Percentiles rank a stretch among this genome's conserved stretches.
Evolutionary conservation across 2,113 vertebrate species (phyloP).

Genomic region (Theristicus caerulescens): DNA sequence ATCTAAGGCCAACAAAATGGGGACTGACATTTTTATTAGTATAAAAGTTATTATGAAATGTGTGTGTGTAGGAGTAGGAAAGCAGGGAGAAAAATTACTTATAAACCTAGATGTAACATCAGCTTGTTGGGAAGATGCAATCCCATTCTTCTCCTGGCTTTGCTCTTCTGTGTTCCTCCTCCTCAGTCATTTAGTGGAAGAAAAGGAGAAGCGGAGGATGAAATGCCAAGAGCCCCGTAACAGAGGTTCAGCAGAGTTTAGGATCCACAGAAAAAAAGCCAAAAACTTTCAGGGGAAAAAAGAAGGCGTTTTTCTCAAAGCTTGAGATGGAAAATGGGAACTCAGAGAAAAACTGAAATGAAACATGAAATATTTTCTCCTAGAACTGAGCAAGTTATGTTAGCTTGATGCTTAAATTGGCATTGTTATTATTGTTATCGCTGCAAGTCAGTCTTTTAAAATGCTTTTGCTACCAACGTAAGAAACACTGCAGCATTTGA

Average conservation of each 20-base stretch:
- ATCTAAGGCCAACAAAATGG: not conserved
- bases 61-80: not conserved
- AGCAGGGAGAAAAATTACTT: not conserved
- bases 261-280: not conserved
- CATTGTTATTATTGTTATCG: not conserved
- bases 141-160: not conserved
- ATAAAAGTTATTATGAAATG: not conserved
- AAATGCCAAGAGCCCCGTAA: not conserved
- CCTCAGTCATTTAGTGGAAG: not conserved
- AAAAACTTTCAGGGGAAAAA: not conserved
- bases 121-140: not conserved
- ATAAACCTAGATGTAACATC: not conserved
- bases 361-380: not conserved
- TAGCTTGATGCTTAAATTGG: not conserved
- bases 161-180: not conserved
- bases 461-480: not conserved
- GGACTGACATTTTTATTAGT: not conserved
- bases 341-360: not conserved
- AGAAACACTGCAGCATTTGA: not conserved
- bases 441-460: not conserved
- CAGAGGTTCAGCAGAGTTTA: not conserved
- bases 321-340: not conserved
- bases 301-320: not conserved
- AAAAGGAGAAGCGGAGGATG: not conserved
- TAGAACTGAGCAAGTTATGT: not conserved